Percentiles rank a stretch among this genome's conserved stretches.
Conservation (phyloP, 2,888 invertebrate genomes). For the Eupithecia insigniata region DNA sequence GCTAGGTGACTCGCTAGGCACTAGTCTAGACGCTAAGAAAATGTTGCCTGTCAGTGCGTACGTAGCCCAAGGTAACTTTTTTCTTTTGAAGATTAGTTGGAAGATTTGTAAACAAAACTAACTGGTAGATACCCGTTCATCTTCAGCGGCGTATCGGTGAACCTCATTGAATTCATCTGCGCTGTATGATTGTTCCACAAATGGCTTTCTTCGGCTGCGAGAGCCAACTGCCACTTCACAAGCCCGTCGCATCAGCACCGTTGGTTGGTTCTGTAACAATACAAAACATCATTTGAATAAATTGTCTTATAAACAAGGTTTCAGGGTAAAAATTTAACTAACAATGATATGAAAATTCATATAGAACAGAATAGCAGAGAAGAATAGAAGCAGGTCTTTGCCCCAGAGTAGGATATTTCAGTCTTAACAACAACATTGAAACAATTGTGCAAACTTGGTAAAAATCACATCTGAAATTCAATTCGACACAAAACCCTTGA, state of each 20-base stretch:
- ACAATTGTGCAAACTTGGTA: constrained; percentile 33
- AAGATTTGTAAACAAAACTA: constrained; percentile 41
- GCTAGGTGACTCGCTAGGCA: no score
- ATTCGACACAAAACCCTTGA: constrained; percentile 41
- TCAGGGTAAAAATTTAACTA: background rate
- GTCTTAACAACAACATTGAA: background rate
- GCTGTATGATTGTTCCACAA: constrained; percentile 56
- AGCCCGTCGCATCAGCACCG: constrained; percentile 70
- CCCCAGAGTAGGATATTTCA: background rate
- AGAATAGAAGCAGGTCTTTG: background rate
- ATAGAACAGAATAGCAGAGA: background rate
- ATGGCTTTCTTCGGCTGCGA: constrained; percentile 64
- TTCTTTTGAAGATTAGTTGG: background rate
- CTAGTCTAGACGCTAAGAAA: no score
- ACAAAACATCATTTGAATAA: constrained; percentile 15
- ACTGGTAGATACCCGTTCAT: constrained; percentile 67
- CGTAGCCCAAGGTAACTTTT: background rate
- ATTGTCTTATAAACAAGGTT: background rate
- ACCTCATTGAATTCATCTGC: constrained; percentile 58
- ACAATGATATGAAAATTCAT: background rate
- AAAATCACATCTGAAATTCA: constrained; percentile 42
- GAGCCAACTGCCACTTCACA: constrained; percentile 71
- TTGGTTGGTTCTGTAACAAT: constrained; percentile 69
- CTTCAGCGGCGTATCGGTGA: constrained; percentile 63
- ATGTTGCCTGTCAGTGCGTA: no score